phyloP scores from a whole-genome alignment of 1,140 invertebrate genomes.

The Semibalanus balanoides region DNA sequence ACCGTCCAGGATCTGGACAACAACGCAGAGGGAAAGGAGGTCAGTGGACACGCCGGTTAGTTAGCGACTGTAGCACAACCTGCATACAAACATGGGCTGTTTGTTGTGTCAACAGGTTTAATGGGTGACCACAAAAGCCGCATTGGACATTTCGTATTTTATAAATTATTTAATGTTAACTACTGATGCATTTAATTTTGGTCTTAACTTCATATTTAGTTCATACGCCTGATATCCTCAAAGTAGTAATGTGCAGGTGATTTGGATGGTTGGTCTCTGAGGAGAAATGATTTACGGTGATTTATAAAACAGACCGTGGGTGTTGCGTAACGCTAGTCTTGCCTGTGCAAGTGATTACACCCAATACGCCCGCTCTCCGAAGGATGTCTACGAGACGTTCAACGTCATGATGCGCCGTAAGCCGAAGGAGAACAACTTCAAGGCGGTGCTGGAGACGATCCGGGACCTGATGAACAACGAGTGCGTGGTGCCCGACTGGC shows the following conservation, averaged over 20 bases:
- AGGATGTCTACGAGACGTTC: slow-evolving; percentile 92
- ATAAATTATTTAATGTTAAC: no score
- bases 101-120: neutral
- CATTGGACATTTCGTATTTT: neutral
- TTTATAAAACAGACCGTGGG: no score
- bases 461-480: slow-evolving; percentile 97
- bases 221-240: no score
- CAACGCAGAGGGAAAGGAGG: slow-evolving; percentile 42
- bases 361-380: no score
- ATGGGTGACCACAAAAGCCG: neutral
- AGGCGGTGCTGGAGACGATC: slow-evolving; percentile 97
- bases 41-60: neutral
- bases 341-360: no score
- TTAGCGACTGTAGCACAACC: neutral
- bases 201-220: no score
- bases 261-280: no score
- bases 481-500: slow-evolving; percentile 97
- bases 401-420: slow-evolving; percentile 94
- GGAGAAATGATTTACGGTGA: no score
- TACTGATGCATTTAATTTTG: no score
- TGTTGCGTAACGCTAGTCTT: no score
- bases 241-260: no score
- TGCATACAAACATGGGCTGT: neutral
- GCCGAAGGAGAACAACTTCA: slow-evolving; percentile 99
- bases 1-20: slow-evolving; percentile 81